phyloP scores from a whole-genome alignment of 37 sponge, comb jelly and placozoan genomes.

The Ephydatia muelleri region DNA sequence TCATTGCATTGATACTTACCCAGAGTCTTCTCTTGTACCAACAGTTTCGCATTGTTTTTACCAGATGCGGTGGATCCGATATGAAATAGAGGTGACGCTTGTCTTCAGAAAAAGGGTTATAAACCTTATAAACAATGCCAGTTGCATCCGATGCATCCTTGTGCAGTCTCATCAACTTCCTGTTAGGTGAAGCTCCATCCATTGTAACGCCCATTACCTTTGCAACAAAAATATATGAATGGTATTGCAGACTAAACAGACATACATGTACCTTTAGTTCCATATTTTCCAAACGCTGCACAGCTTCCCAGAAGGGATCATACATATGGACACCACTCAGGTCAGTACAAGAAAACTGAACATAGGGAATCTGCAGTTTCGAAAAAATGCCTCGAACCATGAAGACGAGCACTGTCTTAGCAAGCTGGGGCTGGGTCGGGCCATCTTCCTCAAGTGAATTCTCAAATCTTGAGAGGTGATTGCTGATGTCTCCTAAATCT shows the following conservation, averaged over 20 bases:
- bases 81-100: background rate
- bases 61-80: too few relatives aligned
- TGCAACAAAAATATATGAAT: too few relatives aligned
- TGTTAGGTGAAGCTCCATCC: slow-evolving; percentile 14
- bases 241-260: too few relatives aligned
- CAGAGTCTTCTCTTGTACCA: too few relatives aligned
- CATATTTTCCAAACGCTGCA: background rate
- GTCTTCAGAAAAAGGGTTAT: slow-evolving; percentile 18
- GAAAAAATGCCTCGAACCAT: slow-evolving; percentile 36
- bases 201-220: slow-evolving; percentile 6
- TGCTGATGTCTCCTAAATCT: slow-evolving; percentile 18
- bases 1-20: too few relatives aligned
- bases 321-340: slow-evolving; percentile 19
- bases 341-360: slow-evolving; percentile 26
- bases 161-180: slow-evolving; percentile 16
- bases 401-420: slow-evolving; percentile 31
- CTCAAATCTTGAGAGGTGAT: slow-evolving; percentile 26
- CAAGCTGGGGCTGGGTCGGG: slow-evolving; percentile 3
- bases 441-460: background rate
- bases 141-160: background rate
- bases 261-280: background rate
- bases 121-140: slow-evolving; percentile 19
- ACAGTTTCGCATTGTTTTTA: too few relatives aligned
- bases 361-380: slow-evolving; percentile 32
- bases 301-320: slow-evolving; percentile 52